Conservation (phyloP, 2,113 vertebrate species). For the Hyla sarda region DNA sequence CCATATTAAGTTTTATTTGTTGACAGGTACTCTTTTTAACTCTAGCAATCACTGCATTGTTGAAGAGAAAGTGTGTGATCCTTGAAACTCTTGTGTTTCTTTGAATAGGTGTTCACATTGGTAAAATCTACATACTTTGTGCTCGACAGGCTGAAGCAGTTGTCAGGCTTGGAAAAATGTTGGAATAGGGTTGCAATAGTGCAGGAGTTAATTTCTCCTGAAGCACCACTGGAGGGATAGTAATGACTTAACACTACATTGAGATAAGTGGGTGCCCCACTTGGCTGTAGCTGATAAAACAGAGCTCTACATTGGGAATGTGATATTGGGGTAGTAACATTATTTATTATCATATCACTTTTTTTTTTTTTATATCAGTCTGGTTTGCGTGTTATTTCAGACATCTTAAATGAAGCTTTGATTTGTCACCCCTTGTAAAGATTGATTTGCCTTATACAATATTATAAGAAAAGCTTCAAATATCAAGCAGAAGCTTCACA, state of each 20-base stretch:
- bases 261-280: background rate
- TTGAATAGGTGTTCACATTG: too few relatives aligned
- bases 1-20: too few relatives aligned
- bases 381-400: background rate
- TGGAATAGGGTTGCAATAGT: too few relatives aligned
- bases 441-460: background rate
- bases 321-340: too few relatives aligned
- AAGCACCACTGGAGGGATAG: background rate
- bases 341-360: too few relatives aligned
- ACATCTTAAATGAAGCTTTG: background rate
- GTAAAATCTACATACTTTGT: too few relatives aligned
- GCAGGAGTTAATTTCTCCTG: background rate
- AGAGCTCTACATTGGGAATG: background rate
- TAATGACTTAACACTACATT: background rate
- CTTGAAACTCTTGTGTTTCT: too few relatives aligned
- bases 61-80: too few relatives aligned
- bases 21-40: too few relatives aligned
- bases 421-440: background rate
- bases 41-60: too few relatives aligned
- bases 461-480: background rate
- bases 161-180: too few relatives aligned
- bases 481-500: background rate
- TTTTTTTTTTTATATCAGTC: background rate
- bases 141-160: too few relatives aligned
- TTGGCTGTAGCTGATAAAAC: background rate